Base-by-base conservation (phyloP, 2,888 invertebrate genomes). In the Tetheella fluctuosa region DNA sequence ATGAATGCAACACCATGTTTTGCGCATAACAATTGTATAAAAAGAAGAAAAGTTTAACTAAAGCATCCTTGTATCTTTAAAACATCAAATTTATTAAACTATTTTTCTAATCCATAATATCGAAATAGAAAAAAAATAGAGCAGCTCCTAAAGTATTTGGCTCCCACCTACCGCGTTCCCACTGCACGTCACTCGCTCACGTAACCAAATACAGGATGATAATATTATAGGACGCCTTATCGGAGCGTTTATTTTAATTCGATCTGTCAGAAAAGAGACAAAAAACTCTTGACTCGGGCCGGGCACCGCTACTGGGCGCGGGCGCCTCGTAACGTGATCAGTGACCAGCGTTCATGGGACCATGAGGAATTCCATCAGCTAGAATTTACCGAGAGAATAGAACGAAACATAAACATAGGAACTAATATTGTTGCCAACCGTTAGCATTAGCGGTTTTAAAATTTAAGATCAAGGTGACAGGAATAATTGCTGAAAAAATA, bases 231-330 rank as follows among this genome's bases (percentile, higher is more conserved):
- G 87, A 90, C 88, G 90, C 86, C 83, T 86, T 91, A 90, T 90
- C 90, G 85, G 79, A 90, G 85, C 93, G 91, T 92, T 93, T 93
- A 93, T 91, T 92, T 91, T 93, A 93, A 93, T 93, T 91, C 85
- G 91, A 91, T 90, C 91, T 93, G 93, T 93, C 93, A 91, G 92
- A 85, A 81, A 83, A 81, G 84, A 84, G 81, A 84, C 83, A 90
- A 91, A 93, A 91, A 91, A 91, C 72, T 62, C 77, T 70, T 76
- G 70, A 79, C 81, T 34, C 34, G 34, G 34, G 34, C 34, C 34
- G 34, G 81, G 64, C 81, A 80, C 79, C 75, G 91, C 92, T 92
- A 91, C 91, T 80, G 90, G 84, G 79, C 78, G 77, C 77, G 74
- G 77, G 74, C 79, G 79, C 74, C 78, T 70, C 74, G 82, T 77